Evolutionary conservation across 2,888 invertebrate species (phyloP).

Genomic region (Oscheius sp.): DNA sequence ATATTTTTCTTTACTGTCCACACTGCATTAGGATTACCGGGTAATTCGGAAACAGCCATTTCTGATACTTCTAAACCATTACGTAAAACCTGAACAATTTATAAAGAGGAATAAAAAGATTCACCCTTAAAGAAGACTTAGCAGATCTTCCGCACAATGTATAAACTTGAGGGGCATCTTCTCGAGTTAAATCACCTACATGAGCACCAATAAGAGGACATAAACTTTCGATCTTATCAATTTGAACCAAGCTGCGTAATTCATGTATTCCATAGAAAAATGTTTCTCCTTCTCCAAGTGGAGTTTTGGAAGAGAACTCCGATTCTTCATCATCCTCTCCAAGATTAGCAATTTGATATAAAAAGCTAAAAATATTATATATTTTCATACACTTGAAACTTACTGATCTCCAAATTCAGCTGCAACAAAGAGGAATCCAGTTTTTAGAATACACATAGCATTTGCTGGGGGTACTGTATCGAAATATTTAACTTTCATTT

Average conservation of each 20-base stretch:
- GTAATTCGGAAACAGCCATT: conserved; percentile 98
- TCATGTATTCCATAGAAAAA: conserved; percentile 96
- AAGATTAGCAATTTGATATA: conserved; percentile 98
- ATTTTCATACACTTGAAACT: conserved; percentile 74
- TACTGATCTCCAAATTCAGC: conserved; percentile 99
- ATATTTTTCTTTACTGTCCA: conserved; percentile 96
- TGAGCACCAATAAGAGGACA: conserved; percentile 52
- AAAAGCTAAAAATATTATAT: conserved; percentile 78
- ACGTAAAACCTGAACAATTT: conserved; percentile 78
- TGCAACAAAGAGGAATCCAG: conserved; percentile 96
- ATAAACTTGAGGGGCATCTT: conserved; percentile 98
- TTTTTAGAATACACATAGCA: conserved; percentile 96
- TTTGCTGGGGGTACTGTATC: conserved; percentile 97
- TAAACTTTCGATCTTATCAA: conserved; percentile 77
- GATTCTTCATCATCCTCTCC: conserved; percentile 99
- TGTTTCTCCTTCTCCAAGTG: conserved; percentile 92
- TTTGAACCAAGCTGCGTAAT: conserved; percentile 90
- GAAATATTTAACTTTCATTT: conserved; percentile 98
- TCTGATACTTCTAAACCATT: conserved; percentile 97
- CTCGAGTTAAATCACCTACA: conserved; percentile 81
- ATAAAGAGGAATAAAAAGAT: background rate
- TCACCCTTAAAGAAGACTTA: conserved; percentile 83
- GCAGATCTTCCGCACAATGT: conserved; percentile 94
- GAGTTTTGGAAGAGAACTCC: conserved; percentile 89
- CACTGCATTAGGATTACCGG: conserved; percentile 99